Evolutionary conservation across 2,797 vertebrate genomes (phyloP), one percentile per base, ranked within the genome.

Genomic region (Danio albolineatus): DNA sequence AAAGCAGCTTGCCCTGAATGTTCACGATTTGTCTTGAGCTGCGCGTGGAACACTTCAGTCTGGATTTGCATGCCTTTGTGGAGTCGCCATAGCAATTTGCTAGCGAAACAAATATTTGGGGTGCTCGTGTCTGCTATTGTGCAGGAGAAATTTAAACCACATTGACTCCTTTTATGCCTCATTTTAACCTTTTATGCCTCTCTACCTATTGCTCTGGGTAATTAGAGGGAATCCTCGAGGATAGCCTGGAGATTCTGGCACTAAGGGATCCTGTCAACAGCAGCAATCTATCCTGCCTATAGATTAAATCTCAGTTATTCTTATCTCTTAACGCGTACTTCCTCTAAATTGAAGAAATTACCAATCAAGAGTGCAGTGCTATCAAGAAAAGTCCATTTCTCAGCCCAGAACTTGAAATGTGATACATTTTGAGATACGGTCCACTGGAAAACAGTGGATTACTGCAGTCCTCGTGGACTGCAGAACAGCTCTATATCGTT

Each of bases 191-290:
- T 21, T 82, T 13, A 36, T 43, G 46, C 51, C 41, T 51, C 56
- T 49, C 48, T 43, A 41, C 65, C 49, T 43, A 28, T 28, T 38
- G 10, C 41, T 36, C 16, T n/a, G 38, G 10, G 1, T n/a, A 41
- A 48, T 28, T 41, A 48, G 57, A 5, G 39, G 71, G 46, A 78
- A 65, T 80, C 70, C 84, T 82, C 28, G 12, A 13, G 61, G 72
- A 71, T 54, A 17, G 36, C 64, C 53, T 44, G 48, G 67, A 72
- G 56, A 57, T 75, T 71, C 4, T 39, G 78, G 54, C 74, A 17
- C 69, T 36, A 14, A 48, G 66, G 17, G 49, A 46, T 60, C 38
- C 19, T 19, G 38, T 77, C 67, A 71, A 53, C 53, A 54, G 39
- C 41, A 2, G 17, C 28, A 56, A 79, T 56, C 46, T 28, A 28